A percentile compares a stretch with the other conserved stretches of the same genome.
These are phyloP conservation scores for Frankliniella fusca DNA, from an alignment of 2,888 invertebrate genomes.

Conservation along the genomic window DNA sequence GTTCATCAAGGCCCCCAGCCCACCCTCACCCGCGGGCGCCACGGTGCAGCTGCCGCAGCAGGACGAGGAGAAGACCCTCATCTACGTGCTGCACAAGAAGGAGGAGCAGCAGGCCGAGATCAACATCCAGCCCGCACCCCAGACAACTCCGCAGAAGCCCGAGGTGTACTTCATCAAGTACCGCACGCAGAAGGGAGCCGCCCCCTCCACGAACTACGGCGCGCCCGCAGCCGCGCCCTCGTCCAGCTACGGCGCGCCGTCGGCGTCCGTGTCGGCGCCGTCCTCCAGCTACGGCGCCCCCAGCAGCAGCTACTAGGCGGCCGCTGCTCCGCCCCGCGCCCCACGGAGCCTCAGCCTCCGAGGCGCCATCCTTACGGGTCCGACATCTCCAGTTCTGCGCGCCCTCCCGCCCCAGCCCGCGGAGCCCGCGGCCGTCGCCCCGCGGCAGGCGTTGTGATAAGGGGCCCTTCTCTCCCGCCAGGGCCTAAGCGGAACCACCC, in stretches of 20 bases:
- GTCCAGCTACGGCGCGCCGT: constrained; percentile 29
- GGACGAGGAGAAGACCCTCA: constrained; percentile 36
- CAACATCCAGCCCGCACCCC: constrained; percentile 40
- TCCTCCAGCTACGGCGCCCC: constrained; percentile 15
- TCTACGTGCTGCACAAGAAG: constrained; percentile 31
- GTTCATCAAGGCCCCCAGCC: constrained; percentile 43
- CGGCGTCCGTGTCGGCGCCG: neutral
- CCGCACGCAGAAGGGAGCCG: constrained; percentile 34
- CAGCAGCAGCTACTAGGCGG: neutral
- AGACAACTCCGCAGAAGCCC: constrained; percentile 43
- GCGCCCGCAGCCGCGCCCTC: constrained; percentile 28
- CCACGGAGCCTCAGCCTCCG: neutral
- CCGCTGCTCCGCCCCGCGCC: neutral
- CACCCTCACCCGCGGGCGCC: constrained; percentile 27
- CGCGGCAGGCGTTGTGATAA: too few relatives aligned
- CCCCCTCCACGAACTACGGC: constrained; percentile 31
- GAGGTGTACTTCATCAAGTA: constrained; percentile 45
- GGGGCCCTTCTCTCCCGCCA: too few relatives aligned
- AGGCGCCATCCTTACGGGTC: neutral
- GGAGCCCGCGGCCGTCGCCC: too few relatives aligned
- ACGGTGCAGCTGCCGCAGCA: constrained; percentile 33
- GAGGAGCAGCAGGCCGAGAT: constrained; percentile 43
- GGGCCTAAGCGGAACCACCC: too few relatives aligned
- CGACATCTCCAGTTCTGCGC: neutral
- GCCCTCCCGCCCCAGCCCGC: neutral